Percentiles rank a stretch among this genome's conserved stretches.
These are phyloP conservation scores for Eurypyga helias DNA, from an alignment of 2,113 vertebrate genomes.

Conservation along the genomic window DNA sequence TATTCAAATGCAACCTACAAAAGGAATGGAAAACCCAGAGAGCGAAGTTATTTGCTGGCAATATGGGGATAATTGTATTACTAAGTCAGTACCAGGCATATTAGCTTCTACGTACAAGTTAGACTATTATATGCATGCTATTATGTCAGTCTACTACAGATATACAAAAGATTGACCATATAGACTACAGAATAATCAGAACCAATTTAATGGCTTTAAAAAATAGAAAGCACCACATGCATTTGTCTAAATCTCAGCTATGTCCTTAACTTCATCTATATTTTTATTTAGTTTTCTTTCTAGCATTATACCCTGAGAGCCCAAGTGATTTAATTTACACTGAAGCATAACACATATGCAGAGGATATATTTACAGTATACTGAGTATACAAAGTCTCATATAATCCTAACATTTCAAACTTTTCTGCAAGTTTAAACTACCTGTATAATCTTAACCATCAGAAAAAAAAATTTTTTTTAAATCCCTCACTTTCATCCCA, in stretches of 20 bases:
- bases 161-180: background rate
- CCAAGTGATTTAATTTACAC: background rate
- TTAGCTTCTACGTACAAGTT: background rate
- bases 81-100: background rate
- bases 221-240: background rate
- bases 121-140: background rate
- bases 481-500: background rate
- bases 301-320: background rate
- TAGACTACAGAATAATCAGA: background rate
- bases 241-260: background rate
- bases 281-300: background rate
- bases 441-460: background rate
- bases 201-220: background rate
- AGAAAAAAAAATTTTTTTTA: background rate
- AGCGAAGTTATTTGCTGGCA: background rate
- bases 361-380: background rate
- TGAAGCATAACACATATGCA: background rate
- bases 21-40: background rate
- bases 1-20: background rate
- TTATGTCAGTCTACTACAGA: background rate
- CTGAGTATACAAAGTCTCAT: background rate
- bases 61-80: background rate
- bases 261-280: background rate
- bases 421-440: background rate
- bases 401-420: background rate